Evolutionary conservation across 2,113 vertebrate genomes (phyloP), one percentile per base, ranked within the genome.

Genomic region (Porphyrio hochstetteri): DNA sequence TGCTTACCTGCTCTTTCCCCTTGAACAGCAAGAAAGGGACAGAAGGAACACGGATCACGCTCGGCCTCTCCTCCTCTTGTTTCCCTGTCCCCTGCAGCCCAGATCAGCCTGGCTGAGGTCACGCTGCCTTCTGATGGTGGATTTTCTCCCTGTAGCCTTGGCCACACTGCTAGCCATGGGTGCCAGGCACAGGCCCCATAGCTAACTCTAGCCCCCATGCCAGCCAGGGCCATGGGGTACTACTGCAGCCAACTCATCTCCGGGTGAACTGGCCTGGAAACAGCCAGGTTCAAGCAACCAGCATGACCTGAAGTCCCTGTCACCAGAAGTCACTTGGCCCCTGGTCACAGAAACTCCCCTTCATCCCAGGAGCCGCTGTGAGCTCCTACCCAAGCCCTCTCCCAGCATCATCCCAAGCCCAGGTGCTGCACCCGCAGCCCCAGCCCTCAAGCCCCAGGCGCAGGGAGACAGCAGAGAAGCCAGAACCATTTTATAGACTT

Each of bases 401-500:
- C 42, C 25, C 68, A 56, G n/a, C 36, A 44, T 9, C 3, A 2
- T 16, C 36, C 69, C 0, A 0, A 52, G 40, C 74, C 35, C 60
- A 23, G 21, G n/a, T 1, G 0, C 42, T 61, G 55, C 29, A 33
- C 33, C 33, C 4, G 0, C 52, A 78, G 13, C 40, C 36, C 6
- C 60, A 10, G 12, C 24, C 46, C 19, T 42, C 3, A 2, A n/a
- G 35, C 23, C 19, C 48, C 3, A 2, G 33, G 38, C 8, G 6
- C 21, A 56, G 29, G 33, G 21, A 96, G 44, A 87, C 0, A 0
- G 46, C 28, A 59, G 36, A 72, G 67, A 90, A 24, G 21, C 87
- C 67, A 84, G 21, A 21, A 84, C 42, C 31, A 17, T 97, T 98
- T 98, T 96, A 97, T 97, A 98, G 96, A 97, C 96, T 96, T 98